These are phyloP conservation scores for Macrocentrus cingulum DNA, from an alignment of 1,140 invertebrate genomes.

Conservation along the genomic window DNA sequence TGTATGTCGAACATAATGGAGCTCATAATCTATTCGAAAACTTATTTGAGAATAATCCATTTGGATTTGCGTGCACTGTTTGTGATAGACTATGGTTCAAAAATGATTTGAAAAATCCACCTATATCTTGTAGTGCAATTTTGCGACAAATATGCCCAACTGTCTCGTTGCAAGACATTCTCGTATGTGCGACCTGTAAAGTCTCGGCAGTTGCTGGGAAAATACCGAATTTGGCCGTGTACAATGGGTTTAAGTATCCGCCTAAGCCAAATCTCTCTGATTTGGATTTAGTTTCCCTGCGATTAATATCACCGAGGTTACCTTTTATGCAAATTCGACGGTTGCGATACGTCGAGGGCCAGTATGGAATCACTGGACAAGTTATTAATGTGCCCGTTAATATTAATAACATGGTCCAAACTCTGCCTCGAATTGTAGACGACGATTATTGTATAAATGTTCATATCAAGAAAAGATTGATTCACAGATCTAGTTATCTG, in stretches of 20 bases:
- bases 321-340: constrained; percentile 21
- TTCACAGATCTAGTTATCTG: constrained; percentile 38
- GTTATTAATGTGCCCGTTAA: constrained; percentile 17
- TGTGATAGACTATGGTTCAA: constrained; percentile 37
- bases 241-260: constrained; percentile 34
- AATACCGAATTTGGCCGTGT: constrained; percentile 30
- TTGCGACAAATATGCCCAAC: constrained; percentile 20
- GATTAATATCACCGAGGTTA: constrained; percentile 13
- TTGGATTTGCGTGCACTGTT: constrained; percentile 28
- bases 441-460: constrained; percentile 46
- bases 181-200: too few species aligned
- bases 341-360: constrained; percentile 10
- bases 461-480: constrained; percentile 37
- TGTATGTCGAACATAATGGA: too few species aligned
- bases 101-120: constrained; percentile 31
- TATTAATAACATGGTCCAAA: constrained; percentile 11
- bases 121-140: neutral
- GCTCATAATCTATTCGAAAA: too few species aligned
- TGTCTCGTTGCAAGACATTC: constrained; percentile 28
- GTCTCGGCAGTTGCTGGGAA: constrained; percentile 23
- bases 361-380: constrained; percentile 11
- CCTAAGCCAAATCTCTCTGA: constrained; percentile 18
- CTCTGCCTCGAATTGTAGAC: constrained; percentile 11
- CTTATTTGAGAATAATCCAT: constrained; percentile 27
- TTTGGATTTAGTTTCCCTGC: constrained; percentile 25